Conservation (phyloP, 1,140 invertebrate genomes). For the Zaprionus ornatus region DNA sequence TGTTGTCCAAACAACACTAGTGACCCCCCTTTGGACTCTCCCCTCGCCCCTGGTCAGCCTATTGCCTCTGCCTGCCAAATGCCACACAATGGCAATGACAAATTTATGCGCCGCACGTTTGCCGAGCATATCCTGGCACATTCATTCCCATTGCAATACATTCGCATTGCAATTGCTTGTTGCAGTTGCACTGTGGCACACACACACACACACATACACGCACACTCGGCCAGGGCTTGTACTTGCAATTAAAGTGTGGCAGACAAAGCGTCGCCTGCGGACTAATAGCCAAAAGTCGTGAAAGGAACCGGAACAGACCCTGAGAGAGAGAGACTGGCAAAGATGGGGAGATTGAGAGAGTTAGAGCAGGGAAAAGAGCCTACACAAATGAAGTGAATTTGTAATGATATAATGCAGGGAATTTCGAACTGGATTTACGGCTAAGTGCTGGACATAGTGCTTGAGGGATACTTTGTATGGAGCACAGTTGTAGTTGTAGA, state of each 20-base stretch:
- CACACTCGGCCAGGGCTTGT: background rate
- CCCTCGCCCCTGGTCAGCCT: background rate
- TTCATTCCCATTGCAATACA: slow-evolving; percentile 14
- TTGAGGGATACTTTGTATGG: background rate
- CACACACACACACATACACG: slow-evolving; percentile 1
- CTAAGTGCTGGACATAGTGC: background rate
- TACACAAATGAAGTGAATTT: slow-evolving; percentile 4
- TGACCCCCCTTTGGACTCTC: background rate
- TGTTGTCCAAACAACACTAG: slow-evolving; percentile 30
- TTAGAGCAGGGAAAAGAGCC: background rate
- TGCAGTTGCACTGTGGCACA: slow-evolving; percentile 2
- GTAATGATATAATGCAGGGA: slow-evolving; percentile 14
- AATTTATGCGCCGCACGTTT: slow-evolving; percentile 41
- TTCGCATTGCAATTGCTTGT: slow-evolving; percentile 1
- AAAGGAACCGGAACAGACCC: background rate
- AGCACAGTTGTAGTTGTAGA: no score
- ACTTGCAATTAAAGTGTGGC: slow-evolving; percentile 34
- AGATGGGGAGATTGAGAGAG: no score
- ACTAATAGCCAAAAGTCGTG: slow-evolving; percentile 9
- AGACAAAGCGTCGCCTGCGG: slow-evolving; percentile 15
- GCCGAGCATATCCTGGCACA: slow-evolving; percentile 27
- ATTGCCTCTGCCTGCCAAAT: slow-evolving; percentile 25
- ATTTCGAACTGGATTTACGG: slow-evolving; percentile 3
- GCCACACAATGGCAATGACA: slow-evolving; percentile 44
- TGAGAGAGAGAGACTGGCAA: background rate